Percentiles rank a stretch among this genome's conserved stretches.
These are phyloP conservation scores for Corythucha ciliata DNA, from an alignment of 2,888 invertebrate genomes.

Conservation along the genomic window DNA sequence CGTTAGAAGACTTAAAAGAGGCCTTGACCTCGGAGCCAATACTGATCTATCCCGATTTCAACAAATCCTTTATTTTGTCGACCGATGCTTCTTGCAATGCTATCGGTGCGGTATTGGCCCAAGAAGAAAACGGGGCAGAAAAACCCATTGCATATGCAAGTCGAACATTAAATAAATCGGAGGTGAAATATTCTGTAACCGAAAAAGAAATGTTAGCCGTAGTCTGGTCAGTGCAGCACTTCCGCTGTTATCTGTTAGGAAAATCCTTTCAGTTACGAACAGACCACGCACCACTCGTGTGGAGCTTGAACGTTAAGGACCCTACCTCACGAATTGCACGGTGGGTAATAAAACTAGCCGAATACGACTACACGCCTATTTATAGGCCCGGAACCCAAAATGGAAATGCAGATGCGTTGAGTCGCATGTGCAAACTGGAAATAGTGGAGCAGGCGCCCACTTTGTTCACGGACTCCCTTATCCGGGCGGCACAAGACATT, in stretches of 20 bases:
- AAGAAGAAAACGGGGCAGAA: constrained; percentile 5
- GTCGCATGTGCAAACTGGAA: background rate
- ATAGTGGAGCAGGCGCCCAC: no score
- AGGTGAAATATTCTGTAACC: no score
- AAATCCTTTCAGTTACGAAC: constrained; percentile 40
- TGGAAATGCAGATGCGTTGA: constrained; percentile 3
- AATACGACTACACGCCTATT: constrained; percentile 36
- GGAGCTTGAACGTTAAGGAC: no score
- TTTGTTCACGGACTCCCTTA: no score
- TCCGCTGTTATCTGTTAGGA: no score
- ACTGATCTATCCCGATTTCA: constrained; percentile 29
- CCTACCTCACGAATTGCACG: constrained; percentile 39
- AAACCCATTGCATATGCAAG: constrained; percentile 7
- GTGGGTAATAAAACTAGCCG: constrained; percentile 39
- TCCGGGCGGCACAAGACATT: background rate
- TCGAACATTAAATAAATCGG: no score
- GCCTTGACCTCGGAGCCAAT: constrained; percentile 34
- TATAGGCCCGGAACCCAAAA: background rate
- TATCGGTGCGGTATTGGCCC: constrained; percentile 7
- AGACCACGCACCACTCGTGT: constrained; percentile 41
- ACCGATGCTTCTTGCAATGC: constrained; percentile 2
- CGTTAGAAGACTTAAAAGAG: constrained; percentile 29
- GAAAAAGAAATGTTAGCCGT: no score
- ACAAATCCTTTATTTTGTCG: background rate
- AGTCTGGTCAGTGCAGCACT: no score